Evolutionary conservation across 35 echinoderm and acorn worm species (phyloP).

Genomic region (Apostichopus japonicus): DNA sequence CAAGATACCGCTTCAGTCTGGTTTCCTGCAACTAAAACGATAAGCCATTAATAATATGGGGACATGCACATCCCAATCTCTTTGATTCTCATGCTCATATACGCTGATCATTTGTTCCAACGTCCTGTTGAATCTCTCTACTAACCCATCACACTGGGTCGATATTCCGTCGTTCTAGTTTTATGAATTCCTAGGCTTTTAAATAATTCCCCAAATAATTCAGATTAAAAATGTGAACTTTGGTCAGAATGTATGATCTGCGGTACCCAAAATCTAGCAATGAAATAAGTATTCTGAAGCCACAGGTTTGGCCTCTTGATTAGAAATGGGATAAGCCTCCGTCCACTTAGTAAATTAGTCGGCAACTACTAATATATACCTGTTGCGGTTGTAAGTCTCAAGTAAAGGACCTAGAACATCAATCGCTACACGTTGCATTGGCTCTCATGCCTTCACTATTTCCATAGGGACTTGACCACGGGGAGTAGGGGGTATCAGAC

Average conservation of each 20-base stretch:
- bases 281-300: constrained; percentile 26
- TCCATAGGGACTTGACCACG: background rate
- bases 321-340: constrained; percentile 57
- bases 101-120: background rate
- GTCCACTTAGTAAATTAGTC: background rate
- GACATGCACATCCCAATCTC: too few species aligned
- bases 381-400: constrained; percentile 17
- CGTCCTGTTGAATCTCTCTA: constrained; percentile 22
- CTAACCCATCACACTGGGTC: constrained; percentile 41
- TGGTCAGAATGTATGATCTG: constrained; percentile 58
- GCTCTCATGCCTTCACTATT: background rate
- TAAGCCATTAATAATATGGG: too few species aligned
- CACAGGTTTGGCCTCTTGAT: constrained; percentile 56
- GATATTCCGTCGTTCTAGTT: constrained; percentile 38
- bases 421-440: constrained; percentile 48
- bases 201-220: too few species aligned
- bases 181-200: constrained; percentile 46
- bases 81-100: too few species aligned
- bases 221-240: constrained; percentile 53
- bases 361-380: constrained; percentile 1
- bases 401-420: constrained; percentile 37
- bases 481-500: background rate
- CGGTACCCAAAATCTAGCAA: constrained; percentile 29
- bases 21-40: too few species aligned
- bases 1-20: too few species aligned